These are phyloP conservation scores for Catostomus latipinnis DNA, from an alignment of 2,797 vertebrate genomes.

Conservation along the genomic window DNA sequence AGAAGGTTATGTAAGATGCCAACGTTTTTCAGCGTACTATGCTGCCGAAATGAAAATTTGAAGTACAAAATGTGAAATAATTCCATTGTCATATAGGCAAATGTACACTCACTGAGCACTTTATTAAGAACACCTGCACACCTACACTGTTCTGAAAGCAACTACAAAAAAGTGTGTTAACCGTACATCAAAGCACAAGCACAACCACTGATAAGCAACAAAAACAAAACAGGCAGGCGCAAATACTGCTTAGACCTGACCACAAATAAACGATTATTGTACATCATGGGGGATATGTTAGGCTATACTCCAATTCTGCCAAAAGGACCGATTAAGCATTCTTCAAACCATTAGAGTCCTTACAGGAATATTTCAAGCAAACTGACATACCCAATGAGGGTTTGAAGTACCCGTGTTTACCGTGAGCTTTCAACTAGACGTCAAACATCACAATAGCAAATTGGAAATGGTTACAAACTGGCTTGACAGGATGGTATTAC, in stretches of 20 bases:
- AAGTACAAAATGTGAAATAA: too few relatives aligned
- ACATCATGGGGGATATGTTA: constrained; percentile 55
- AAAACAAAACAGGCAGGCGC: constrained; percentile 14
- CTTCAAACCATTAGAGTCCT: constrained; percentile 64
- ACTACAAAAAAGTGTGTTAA: background rate
- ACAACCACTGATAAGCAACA: constrained; percentile 2
- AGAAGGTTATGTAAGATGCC: too few relatives aligned
- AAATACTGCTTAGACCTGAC: constrained; percentile 42
- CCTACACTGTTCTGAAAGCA: background rate
- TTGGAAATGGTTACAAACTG: background rate
- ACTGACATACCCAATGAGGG: constrained; percentile 52
- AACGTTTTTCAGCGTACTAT: too few relatives aligned
- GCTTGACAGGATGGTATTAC: background rate
- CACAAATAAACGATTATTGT: constrained; percentile 43
- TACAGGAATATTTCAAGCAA: constrained; percentile 59
- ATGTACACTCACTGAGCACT: too few relatives aligned
- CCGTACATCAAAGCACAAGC: background rate
- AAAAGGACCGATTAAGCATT: constrained; percentile 65
- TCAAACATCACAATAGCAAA: constrained; percentile 43
- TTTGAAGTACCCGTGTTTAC: constrained; percentile 46
- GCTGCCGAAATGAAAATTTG: too few relatives aligned
- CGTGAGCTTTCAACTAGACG: constrained; percentile 40
- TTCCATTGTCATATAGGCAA: too few relatives aligned
- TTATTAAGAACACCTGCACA: too few relatives aligned
- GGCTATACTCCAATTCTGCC: constrained; percentile 64